Percentiles rank a stretch among this genome's conserved stretches.
These are phyloP conservation scores for Hippolais icterina DNA, from an alignment of 2,113 vertebrate genomes.

Conservation along the genomic window DNA sequence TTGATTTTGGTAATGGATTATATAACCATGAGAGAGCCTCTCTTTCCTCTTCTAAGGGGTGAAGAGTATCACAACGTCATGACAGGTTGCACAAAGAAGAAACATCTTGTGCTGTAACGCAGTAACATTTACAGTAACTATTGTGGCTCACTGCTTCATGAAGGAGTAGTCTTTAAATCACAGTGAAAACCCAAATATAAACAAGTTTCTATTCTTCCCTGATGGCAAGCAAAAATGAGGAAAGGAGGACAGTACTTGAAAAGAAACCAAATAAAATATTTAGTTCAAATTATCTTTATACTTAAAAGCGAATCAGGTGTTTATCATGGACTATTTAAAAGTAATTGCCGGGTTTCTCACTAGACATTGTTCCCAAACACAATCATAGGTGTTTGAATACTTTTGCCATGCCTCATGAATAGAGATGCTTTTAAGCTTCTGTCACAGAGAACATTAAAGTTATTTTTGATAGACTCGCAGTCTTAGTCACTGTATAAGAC, in stretches of 20 bases:
- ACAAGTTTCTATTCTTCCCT: background rate
- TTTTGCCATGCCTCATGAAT: background rate
- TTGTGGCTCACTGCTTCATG: background rate
- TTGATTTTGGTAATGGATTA: background rate
- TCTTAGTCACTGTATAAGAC: background rate
- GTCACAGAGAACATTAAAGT: background rate
- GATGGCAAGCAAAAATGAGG: background rate
- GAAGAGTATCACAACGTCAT: background rate
- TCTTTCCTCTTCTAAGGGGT: background rate
- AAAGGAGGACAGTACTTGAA: background rate
- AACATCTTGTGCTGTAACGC: background rate
- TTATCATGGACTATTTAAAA: background rate
- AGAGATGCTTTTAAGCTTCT: background rate
- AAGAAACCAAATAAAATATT: background rate
- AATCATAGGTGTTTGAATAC: background rate
- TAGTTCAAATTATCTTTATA: background rate
- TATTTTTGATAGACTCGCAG: background rate
- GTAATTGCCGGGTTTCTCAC: background rate
- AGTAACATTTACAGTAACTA: background rate
- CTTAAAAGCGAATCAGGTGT: background rate
- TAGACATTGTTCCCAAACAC: background rate
- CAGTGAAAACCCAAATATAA: background rate
- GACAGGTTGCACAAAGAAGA: background rate
- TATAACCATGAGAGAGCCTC: rapidly evolving
- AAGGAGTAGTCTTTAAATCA: background rate